Conservation (phyloP, 2,888 invertebrate species). For the Argyresthia albistria region DNA sequence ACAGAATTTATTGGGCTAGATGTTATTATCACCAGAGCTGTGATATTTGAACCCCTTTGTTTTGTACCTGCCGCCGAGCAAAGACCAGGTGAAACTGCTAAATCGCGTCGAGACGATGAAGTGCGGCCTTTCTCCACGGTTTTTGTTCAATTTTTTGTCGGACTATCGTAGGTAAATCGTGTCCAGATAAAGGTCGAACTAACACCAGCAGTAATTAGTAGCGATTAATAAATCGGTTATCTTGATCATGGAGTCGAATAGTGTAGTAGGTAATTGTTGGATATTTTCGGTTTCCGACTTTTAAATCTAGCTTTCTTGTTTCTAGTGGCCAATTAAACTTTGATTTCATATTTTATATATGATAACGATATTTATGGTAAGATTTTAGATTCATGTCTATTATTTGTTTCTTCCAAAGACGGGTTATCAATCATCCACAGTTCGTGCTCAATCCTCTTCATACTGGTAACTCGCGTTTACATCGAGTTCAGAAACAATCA, state of each 20-base stretch:
- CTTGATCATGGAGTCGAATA: slow-evolving; percentile 53
- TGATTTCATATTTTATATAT: not conserved
- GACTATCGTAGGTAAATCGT: slow-evolving; percentile 49
- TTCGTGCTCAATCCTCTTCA: not conserved
- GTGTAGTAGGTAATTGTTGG: slow-evolving; percentile 54
- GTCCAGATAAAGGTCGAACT: slow-evolving; percentile 67
- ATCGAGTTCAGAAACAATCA: not conserved
- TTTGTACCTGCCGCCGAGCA: slow-evolving; percentile 51
- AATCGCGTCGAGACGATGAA: slow-evolving; percentile 36
- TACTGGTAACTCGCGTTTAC: not conserved
- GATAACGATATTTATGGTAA: not conserved
- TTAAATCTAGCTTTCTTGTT: slow-evolving; percentile 21
- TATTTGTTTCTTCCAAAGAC: too few relatives aligned
- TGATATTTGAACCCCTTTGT: slow-evolving; percentile 69
- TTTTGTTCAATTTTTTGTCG: slow-evolving; percentile 57
- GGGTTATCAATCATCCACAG: not conserved
- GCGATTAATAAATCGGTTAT: slow-evolving; percentile 70
- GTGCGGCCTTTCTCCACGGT: slow-evolving; percentile 52
- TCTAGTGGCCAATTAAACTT: slow-evolving; percentile 2
- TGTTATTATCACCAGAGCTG: slow-evolving; percentile 61
- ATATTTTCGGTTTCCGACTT: slow-evolving; percentile 21
- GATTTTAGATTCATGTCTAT: too few relatives aligned
- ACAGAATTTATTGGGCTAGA: slow-evolving; percentile 52
- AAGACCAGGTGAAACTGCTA: slow-evolving; percentile 60
- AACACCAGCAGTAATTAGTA: slow-evolving; percentile 72